These are phyloP conservation scores for Panthera leo DNA, from an alignment of 2,113 vertebrate species.

Conservation along the genomic window DNA sequence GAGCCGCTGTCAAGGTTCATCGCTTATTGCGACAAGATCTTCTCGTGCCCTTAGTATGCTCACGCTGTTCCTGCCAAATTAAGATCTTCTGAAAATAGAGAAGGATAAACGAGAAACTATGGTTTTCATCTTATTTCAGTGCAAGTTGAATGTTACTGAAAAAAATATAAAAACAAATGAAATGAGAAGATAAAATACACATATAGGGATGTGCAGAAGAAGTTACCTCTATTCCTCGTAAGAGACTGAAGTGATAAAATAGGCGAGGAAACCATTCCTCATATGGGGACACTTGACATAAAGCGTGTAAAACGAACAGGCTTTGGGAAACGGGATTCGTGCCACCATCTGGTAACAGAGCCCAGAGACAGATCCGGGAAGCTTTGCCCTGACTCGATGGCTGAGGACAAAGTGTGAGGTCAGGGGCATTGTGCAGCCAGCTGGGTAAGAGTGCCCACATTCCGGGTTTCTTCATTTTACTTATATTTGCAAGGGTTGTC, in stretches of 20 bases:
- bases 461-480: not conserved
- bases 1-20: not conserved
- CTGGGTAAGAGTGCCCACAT: no score
- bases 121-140: not conserved
- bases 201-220: not conserved
- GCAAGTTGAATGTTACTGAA: not conserved
- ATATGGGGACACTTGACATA: not conserved
- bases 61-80: not conserved
- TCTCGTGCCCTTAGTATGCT: not conserved
- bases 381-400: not conserved
- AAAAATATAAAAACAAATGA: not conserved
- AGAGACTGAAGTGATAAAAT: not conserved
- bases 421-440: no score
- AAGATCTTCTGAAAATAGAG: not conserved
- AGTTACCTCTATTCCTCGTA: not conserved
- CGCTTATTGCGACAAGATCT: not conserved
- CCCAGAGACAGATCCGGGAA: not conserved
- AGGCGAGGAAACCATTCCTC: not conserved
- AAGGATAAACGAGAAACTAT: not conserved
- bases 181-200: not conserved
- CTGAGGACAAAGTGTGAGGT: not conserved
- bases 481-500: not conserved
- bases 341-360: not conserved
- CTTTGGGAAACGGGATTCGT: not conserved
- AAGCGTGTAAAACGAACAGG: not conserved